These are phyloP conservation scores for Delichon dasypus DNA, from an alignment of 2,797 vertebrate species.

Conservation along the genomic window DNA sequence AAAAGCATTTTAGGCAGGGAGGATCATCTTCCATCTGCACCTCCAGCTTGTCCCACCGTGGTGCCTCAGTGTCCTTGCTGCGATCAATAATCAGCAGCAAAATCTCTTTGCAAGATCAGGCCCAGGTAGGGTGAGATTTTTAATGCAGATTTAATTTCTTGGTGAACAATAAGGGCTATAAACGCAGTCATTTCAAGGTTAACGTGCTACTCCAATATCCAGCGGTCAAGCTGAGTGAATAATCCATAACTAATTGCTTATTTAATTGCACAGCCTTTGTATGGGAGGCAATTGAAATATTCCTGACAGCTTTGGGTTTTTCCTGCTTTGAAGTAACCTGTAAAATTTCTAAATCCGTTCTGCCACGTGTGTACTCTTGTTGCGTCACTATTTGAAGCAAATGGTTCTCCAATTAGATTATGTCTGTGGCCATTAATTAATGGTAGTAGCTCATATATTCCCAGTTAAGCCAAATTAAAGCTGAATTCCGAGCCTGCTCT, in stretches of 20 bases:
- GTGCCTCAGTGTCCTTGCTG: neutral
- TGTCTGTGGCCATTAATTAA: neutral
- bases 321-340: neutral
- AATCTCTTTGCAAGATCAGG: neutral
- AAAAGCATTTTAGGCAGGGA: neutral
- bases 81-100: neutral
- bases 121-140: neutral
- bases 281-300: neutral
- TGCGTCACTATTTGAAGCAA: neutral
- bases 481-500: neutral
- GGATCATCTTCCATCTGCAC: neutral
- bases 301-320: neutral
- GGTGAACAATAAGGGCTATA: neutral
- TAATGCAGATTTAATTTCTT: neutral
- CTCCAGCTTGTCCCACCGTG: neutral
- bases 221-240: neutral
- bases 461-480: neutral
- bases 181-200: constrained; percentile 40
- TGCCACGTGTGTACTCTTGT: neutral
- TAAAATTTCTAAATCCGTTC: neutral
- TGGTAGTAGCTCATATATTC: neutral
- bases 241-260: constrained; percentile 45
- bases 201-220: neutral
- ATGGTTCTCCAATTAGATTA: neutral
- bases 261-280: constrained; percentile 12